These are phyloP conservation scores for Falco rusticolus DNA, from an alignment of 2,797 vertebrate species.

Conservation along the genomic window DNA sequence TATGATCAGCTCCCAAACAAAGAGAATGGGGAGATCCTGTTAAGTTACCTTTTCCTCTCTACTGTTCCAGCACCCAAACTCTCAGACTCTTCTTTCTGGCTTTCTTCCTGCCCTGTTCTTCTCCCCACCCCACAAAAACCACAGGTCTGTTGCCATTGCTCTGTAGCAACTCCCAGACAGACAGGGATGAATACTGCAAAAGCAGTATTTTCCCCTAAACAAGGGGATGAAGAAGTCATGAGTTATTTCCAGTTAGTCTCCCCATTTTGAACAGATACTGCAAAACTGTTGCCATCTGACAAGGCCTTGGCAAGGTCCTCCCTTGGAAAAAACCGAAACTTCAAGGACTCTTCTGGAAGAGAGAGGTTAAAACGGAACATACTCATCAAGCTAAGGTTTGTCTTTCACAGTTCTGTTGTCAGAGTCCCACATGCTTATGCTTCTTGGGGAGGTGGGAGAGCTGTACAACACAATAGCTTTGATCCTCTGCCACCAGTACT, in stretches of 20 bases:
- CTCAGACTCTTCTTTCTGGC: background rate
- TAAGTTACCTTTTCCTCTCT: background rate
- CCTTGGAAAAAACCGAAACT: background rate
- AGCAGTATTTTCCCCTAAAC: background rate
- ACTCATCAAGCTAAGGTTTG: background rate
- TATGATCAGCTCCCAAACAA: background rate
- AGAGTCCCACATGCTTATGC: background rate
- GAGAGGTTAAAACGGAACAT: background rate
- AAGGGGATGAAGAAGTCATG: background rate
- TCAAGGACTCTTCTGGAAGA: background rate
- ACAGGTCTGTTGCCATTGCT: background rate
- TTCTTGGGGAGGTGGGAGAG: background rate
- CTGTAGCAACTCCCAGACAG: background rate
- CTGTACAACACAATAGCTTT: background rate
- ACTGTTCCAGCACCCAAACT: background rate
- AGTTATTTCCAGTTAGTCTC: slow-evolving; percentile 12
- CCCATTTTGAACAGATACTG: background rate
- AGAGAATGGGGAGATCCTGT: background rate
- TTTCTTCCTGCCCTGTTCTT: background rate
- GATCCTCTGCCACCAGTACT: background rate
- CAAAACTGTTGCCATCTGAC: background rate
- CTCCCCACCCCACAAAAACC: background rate
- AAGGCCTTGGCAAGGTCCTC: background rate
- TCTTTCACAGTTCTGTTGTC: background rate
- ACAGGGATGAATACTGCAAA: background rate